Evolutionary conservation across 2,113 vertebrate species (phyloP).

Genomic region (Pituophis catenifer): DNA sequence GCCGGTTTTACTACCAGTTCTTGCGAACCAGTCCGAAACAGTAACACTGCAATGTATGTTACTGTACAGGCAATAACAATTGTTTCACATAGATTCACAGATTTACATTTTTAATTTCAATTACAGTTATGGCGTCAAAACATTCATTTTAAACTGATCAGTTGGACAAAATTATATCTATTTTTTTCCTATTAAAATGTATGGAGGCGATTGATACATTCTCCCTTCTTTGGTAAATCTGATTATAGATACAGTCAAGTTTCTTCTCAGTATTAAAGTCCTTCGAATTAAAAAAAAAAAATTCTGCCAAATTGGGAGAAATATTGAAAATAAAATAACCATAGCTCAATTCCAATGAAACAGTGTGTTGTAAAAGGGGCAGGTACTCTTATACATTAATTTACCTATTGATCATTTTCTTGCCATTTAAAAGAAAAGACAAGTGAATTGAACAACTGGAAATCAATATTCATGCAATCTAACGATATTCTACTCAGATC

Average conservation of each 20-base stretch:
- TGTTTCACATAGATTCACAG: neutral
- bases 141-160: neutral
- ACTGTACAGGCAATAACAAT: neutral
- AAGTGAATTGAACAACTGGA: neutral
- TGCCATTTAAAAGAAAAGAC: neutral
- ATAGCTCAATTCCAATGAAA: too few relatives aligned
- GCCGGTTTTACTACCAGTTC: too few relatives aligned
- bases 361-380: too few relatives aligned
- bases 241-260: neutral
- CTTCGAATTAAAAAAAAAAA: neutral
- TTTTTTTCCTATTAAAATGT: neutral
- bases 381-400: neutral
- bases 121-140: neutral
- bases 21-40: too few relatives aligned
- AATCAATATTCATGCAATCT: neutral
- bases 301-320: neutral
- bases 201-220: neutral
- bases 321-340: neutral
- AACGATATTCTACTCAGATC: neutral
- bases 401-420: neutral
- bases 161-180: neutral
- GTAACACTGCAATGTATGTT: neutral
- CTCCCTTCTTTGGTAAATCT: neutral
- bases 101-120: neutral
- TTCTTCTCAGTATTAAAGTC: neutral